Evolutionary conservation across 2,113 vertebrate genomes (phyloP).

Genomic region (Lagopus muta): DNA sequence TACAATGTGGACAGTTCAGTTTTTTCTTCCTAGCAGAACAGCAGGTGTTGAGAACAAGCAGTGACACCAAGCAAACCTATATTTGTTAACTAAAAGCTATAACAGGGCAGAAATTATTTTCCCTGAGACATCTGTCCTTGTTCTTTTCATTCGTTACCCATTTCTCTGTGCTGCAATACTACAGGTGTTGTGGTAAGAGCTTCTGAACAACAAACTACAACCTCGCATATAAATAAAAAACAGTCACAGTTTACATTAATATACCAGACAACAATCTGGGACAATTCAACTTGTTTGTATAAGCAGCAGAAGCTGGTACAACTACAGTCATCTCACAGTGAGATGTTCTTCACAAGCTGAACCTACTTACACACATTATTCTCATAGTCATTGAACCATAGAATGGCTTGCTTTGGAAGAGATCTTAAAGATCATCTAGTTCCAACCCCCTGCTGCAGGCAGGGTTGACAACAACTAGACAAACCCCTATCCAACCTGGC

Average conservation of each 20-base stretch:
- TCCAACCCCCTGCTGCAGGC: too few relatives aligned
- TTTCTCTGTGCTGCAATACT: not conserved
- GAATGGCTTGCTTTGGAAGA: too few relatives aligned
- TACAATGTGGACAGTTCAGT: not conserved
- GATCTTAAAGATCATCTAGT: too few relatives aligned
- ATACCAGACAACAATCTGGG: not conserved
- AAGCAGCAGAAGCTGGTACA: not conserved
- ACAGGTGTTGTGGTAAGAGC: not conserved
- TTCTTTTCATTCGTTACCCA: not conserved
- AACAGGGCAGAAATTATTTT: not conserved
- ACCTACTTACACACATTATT: not conserved
- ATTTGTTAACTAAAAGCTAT: not conserved
- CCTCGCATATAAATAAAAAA: not conserved
- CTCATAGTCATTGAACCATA: not conserved
- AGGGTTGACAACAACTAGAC: too few relatives aligned
- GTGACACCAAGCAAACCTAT: not conserved
- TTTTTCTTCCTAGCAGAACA: not conserved
- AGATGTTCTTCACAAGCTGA: not conserved
- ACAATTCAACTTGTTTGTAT: not conserved
- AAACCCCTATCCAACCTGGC: too few relatives aligned
- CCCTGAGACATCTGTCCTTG: fast-evolving
- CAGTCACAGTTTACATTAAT: not conserved
- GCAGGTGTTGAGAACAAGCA: not conserved
- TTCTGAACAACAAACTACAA: not conserved
- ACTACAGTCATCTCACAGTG: not conserved